Conservation (phyloP, 1,140 invertebrate species). For the Pristionchus pacificus region DNA sequence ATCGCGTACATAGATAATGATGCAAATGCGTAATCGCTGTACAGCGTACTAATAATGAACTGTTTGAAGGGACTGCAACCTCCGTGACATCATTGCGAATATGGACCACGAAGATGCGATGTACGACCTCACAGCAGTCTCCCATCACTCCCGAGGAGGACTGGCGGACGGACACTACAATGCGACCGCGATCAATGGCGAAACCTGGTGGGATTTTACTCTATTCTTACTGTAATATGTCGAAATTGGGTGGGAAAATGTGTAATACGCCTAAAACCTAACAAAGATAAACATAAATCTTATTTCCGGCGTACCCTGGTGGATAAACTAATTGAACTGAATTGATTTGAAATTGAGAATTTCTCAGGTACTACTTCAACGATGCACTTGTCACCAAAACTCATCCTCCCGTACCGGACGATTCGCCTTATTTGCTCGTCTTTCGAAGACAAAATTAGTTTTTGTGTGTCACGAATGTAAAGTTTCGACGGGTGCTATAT, state of each 20-base stretch:
- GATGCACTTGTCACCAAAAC: slow-evolving; percentile 63
- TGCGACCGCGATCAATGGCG: slow-evolving; percentile 40
- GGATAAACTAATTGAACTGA: too few species aligned
- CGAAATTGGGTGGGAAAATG: too few species aligned
- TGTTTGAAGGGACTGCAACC: slow-evolving; percentile 58
- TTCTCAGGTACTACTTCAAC: slow-evolving; percentile 65
- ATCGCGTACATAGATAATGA: slow-evolving; percentile 8
- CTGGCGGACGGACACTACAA: slow-evolving; percentile 60
- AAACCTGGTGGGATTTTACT: background rate
- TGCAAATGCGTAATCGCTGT: too few species aligned
- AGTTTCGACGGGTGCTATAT: too few species aligned
- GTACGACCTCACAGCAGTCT: slow-evolving; percentile 65
- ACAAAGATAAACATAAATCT: too few species aligned
- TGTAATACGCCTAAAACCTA: too few species aligned
- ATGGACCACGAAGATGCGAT: slow-evolving; percentile 53
- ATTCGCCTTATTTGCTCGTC: slow-evolving; percentile 48
- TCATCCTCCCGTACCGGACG: slow-evolving; percentile 35
- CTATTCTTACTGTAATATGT: too few species aligned
- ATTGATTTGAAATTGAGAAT: too few species aligned
- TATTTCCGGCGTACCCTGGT: too few species aligned
- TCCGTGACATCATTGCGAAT: slow-evolving; percentile 62
- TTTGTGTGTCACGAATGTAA: too few species aligned
- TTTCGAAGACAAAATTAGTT: too few species aligned
- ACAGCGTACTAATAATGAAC: background rate
- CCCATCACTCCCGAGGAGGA: slow-evolving; percentile 66